Conservation (phyloP, 2,888 invertebrate genomes). For the Acleris sparsana region DNA sequence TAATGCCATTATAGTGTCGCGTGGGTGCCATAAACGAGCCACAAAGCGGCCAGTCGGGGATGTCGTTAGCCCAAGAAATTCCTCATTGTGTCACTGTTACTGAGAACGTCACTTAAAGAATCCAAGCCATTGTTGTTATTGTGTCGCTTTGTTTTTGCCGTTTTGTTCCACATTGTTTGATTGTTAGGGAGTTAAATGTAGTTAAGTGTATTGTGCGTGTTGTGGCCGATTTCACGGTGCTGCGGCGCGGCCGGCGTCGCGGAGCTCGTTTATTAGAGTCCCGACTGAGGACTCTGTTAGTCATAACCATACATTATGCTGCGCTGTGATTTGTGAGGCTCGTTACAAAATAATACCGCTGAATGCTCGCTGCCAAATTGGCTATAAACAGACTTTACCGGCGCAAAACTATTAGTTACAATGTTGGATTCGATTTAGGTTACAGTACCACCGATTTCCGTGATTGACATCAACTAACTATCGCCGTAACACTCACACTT, state of each 20-base stretch:
- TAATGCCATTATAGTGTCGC: constrained; percentile 80
- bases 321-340: constrained; percentile 31
- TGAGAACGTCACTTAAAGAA: constrained; percentile 62
- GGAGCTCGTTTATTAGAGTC: constrained; percentile 75
- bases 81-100: constrained; percentile 63
- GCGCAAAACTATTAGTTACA: constrained; percentile 5
- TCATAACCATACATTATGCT: constrained; percentile 52
- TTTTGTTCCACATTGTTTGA: constrained; percentile 69
- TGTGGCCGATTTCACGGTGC: constrained; percentile 72
- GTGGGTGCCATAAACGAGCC: constrained; percentile 79
- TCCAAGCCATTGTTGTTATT: constrained; percentile 54
- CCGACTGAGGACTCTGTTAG: constrained; percentile 65
- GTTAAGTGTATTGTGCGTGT: constrained; percentile 70
- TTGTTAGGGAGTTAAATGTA: constrained; percentile 82
- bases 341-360: constrained; percentile 30
- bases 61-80: constrained; percentile 72
- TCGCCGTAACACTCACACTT: too few relatives aligned
- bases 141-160: constrained; percentile 70
- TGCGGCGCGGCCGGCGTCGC: constrained; percentile 59
- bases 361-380: constrained; percentile 28
- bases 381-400: constrained; percentile 12
- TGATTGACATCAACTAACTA: too few relatives aligned
- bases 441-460: too few relatives aligned
- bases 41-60: constrained; percentile 71
- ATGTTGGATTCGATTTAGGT: neutral